Base-by-base conservation (phyloP, 2,888 invertebrate genomes). In the Anodontia alba region DNA sequence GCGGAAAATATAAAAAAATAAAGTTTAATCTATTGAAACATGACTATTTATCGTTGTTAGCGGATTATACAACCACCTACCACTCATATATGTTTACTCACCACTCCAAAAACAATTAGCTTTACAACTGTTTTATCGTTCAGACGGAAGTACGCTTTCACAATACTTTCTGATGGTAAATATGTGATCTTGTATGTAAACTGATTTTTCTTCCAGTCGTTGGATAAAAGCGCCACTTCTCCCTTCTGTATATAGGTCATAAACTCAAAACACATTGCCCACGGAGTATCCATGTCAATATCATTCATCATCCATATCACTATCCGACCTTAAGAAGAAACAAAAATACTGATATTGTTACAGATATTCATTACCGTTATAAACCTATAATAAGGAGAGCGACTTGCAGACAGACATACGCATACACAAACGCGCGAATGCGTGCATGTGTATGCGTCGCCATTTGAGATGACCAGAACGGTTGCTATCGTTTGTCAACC, bases 301-400 rank as follows among this genome's bases (percentile, higher is more conserved):
- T 89, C 87, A 33, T 87, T 86, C 87, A 89, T 87, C 42, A 87
- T 73, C 87, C 88, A 89, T 2, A 90, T 79, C 43, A 87, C 67
- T 5, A 88, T 84, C 8, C 72, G 76, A 57, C 85, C 84, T 82
- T 67, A 23, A 42, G 33, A 10, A 20, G 23, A 23, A 57, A 57
- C 5, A 26, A 57, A 23, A n/a, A n/a, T n/a, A n/a, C n/a, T n/a
- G n/a, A n/a, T n/a, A n/a, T n/a, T n/a, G 8, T 12, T n/a, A n/a
- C n/a, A n/a, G 8, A 71, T 38, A 17, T 38, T 43, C 43, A 17
- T 43, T 43, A 43, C 43, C n/a, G n/a, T n/a, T n/a, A n/a, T n/a
- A n/a, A n/a, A n/a, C n/a, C n/a, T n/a, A n/a, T n/a, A n/a, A n/a
- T n/a, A n/a, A n/a, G n/a, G n/a, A n/a, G n/a, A n/a, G n/a, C n/a